These are phyloP conservation scores for Fulmarus glacialis DNA, from an alignment of 2,113 vertebrate genomes.

Conservation along the genomic window DNA sequence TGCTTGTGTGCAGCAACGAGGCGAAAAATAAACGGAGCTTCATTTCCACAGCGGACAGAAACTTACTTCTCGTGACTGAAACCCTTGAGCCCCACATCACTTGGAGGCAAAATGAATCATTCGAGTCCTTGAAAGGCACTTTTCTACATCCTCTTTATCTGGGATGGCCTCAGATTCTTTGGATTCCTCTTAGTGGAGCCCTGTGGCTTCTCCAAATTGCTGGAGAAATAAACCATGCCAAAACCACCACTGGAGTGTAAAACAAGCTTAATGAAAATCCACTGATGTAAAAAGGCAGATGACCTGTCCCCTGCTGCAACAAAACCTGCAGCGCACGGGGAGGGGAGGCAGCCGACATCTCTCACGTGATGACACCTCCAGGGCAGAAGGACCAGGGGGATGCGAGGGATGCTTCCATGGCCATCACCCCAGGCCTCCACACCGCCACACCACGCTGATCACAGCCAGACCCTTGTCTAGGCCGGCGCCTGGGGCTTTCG, in stretches of 20 bases:
- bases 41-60: neutral
- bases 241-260: neutral
- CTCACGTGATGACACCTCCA: neutral
- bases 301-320: neutral
- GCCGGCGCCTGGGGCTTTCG: neutral
- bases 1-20: neutral
- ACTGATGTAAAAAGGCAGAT: neutral
- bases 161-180: neutral
- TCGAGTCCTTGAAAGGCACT: neutral
- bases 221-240: constrained; percentile 14
- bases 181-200: neutral
- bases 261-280: constrained; percentile 17
- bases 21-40: neutral
- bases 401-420: neutral
- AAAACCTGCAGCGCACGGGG: neutral
- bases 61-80: neutral
- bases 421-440: neutral
- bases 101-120: neutral
- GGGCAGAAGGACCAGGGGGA: neutral
- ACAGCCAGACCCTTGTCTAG: neutral
- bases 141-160: neutral
- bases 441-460: neutral
- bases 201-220: neutral
- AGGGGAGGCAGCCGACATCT: neutral
- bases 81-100: neutral